Evolutionary conservation across 1,140 invertebrate genomes (phyloP).

Genomic region (Akabosia matsudoensis): DNA sequence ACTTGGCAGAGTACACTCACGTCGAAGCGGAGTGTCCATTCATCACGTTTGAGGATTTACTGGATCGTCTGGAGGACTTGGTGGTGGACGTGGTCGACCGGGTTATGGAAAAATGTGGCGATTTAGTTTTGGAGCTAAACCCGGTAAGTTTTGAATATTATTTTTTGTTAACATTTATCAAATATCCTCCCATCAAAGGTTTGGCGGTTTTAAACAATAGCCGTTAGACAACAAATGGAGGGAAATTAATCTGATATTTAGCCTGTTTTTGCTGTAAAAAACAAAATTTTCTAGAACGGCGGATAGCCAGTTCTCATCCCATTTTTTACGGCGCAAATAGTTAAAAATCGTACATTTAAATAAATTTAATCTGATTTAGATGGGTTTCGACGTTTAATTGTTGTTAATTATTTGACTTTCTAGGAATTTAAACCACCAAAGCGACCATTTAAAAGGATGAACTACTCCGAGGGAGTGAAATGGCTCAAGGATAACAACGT

Average conservation of each 20-base stretch:
- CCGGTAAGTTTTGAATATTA: slow-evolving; percentile 59
- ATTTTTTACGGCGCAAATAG: not conserved
- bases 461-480: slow-evolving; percentile 89
- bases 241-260: not conserved
- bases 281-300: no score
- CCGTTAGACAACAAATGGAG: slow-evolving; percentile 30
- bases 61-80: slow-evolving; percentile 87
- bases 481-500: slow-evolving; percentile 91
- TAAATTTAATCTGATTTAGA: not conserved
- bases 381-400: no score
- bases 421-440: slow-evolving; percentile 79
- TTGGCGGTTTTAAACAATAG: not conserved
- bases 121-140: slow-evolving; percentile 85
- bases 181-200: slow-evolving; percentile 33
- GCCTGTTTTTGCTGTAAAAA: not conserved
- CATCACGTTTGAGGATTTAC: slow-evolving; percentile 86
- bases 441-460: slow-evolving; percentile 89
- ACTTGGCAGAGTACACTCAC: slow-evolving; percentile 92
- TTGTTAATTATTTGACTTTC: slow-evolving; percentile 41
- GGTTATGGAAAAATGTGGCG: slow-evolving; percentile 73
- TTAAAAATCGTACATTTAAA: not conserved
- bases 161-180: not conserved
- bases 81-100: slow-evolving; percentile 94
- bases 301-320: not conserved
- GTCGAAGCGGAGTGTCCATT: slow-evolving; percentile 96